Evolutionary conservation across 92 coral and sea anemone genomes (phyloP).

Genomic region (Heteractis magnifica): DNA sequence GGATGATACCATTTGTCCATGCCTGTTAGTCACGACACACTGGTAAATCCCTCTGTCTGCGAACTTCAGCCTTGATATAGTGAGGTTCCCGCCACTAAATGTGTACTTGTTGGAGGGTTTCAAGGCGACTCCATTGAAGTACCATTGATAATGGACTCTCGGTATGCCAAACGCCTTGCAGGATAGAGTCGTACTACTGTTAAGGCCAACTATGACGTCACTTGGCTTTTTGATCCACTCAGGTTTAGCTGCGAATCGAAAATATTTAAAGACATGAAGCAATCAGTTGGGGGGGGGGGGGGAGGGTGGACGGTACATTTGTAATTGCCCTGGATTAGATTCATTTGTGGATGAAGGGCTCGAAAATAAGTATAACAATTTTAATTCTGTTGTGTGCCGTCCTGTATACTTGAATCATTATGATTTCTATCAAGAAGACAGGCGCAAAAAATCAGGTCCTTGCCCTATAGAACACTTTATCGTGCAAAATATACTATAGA

Average conservation of each 20-base stretch:
- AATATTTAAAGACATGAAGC: not conserved
- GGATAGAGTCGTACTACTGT: slow-evolving; percentile 57
- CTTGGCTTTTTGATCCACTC: slow-evolving; percentile 77
- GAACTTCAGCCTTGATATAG: slow-evolving; percentile 41
- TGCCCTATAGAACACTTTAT: no score
- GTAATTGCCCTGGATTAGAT: no score
- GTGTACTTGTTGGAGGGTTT: slow-evolving; percentile 45
- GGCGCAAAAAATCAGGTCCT: no score
- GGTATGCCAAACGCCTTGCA: slow-evolving; percentile 86
- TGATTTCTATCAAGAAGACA: no score
- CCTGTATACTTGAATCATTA: no score
- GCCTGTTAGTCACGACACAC: slow-evolving; percentile 73
- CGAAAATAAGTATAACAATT: no score
- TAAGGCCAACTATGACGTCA: slow-evolving; percentile 70
- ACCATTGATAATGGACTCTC: slow-evolving; percentile 68
- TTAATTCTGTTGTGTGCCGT: no score
- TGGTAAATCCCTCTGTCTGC: slow-evolving; percentile 87
- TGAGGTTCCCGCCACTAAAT: slow-evolving; percentile 66
- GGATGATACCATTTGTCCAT: slow-evolving; percentile 68
- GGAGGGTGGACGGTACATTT: no score
- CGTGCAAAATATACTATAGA: not conserved
- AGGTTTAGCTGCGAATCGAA: slow-evolving; percentile 61
- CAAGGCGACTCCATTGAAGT: slow-evolving; percentile 61
- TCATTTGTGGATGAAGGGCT: no score
- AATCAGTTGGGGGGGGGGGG: no score